Percentiles rank a stretch among this genome's conserved stretches.
Conservation (phyloP, 2,797 vertebrate genomes). For the Cyprinella venusta region DNA sequence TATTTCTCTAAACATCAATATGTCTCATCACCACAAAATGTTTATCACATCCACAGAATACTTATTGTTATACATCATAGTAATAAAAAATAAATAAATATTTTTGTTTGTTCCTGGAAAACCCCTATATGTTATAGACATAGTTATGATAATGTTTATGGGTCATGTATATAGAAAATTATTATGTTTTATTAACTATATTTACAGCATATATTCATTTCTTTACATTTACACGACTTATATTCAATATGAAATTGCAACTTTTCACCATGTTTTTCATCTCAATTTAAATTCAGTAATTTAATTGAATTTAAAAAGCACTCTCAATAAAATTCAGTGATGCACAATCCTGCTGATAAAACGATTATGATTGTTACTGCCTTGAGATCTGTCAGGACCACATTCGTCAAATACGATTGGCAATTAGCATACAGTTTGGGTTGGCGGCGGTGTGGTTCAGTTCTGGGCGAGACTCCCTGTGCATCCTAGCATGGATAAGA, state of each 20-base stretch:
- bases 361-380: neutral
- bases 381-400: neutral
- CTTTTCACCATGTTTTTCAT: neutral
- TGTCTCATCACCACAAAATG: neutral
- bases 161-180: neutral
- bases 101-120: neutral
- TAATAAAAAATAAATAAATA: neutral
- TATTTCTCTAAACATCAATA: neutral
- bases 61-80: too few relatives aligned
- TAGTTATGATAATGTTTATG: neutral
- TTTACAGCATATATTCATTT: neutral
- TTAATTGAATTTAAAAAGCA: neutral
- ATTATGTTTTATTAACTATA: neutral
- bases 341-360: too few relatives aligned
- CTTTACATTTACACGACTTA: neutral
- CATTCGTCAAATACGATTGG: too few relatives aligned
- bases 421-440: too few relatives aligned
- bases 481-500: too few relatives aligned
- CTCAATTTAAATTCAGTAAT: neutral
- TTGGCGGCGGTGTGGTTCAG: too few relatives aligned
- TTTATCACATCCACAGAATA: neutral
- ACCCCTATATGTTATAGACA: neutral
- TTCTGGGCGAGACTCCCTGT: too few relatives aligned
- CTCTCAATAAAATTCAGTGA: too few relatives aligned
- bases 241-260: neutral